Percentiles rank a stretch among this genome's conserved stretches.
phyloP scores from a whole-genome alignment of 1,140 invertebrate species.

The Drepana arcuata region DNA sequence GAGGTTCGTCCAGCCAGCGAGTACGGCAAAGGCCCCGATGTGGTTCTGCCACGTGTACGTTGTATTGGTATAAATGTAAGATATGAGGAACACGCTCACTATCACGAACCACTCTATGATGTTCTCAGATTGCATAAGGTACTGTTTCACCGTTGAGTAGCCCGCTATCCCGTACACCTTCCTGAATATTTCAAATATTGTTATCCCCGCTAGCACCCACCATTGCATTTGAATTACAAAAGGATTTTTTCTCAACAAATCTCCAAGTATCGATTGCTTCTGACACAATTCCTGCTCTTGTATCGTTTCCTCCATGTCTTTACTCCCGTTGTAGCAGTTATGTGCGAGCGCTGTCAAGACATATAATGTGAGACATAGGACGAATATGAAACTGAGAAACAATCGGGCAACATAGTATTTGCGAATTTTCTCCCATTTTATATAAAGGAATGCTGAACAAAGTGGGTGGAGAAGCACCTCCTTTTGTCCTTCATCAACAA shows the following conservation, averaged over 20 bases:
- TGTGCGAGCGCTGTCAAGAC: constrained; percentile 83
- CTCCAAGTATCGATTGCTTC: constrained; percentile 81
- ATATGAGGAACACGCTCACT: constrained; percentile 84
- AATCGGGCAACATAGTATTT: constrained; percentile 87
- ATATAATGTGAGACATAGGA: constrained; percentile 83
- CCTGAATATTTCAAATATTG: constrained; percentile 81
- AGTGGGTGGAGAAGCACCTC: constrained; percentile 86
- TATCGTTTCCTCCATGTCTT: constrained; percentile 78
- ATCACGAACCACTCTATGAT: constrained; percentile 90
- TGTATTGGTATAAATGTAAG: constrained; percentile 81
- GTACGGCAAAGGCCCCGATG: constrained; percentile 85
- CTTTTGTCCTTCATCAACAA: constrained; percentile 88
- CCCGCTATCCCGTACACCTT: constrained; percentile 84
- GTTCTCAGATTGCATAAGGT: constrained; percentile 86
- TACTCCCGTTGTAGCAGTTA: constrained; percentile 84
- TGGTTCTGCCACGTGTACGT: constrained; percentile 88
- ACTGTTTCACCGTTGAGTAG: constrained; percentile 82
- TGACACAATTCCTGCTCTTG: constrained; percentile 80
- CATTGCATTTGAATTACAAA: constrained; percentile 83
- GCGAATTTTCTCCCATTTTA: constrained; percentile 92
- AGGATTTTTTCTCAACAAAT: constrained; percentile 79
- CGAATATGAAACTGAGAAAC: constrained; percentile 85
- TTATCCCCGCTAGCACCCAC: constrained; percentile 82
- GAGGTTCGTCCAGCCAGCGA: constrained; percentile 88
- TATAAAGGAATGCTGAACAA: constrained; percentile 86